Evolutionary conservation across 2,113 vertebrate genomes (phyloP), one percentile per base, ranked within the genome.

Genomic region (Heterochromis multidens): DNA sequence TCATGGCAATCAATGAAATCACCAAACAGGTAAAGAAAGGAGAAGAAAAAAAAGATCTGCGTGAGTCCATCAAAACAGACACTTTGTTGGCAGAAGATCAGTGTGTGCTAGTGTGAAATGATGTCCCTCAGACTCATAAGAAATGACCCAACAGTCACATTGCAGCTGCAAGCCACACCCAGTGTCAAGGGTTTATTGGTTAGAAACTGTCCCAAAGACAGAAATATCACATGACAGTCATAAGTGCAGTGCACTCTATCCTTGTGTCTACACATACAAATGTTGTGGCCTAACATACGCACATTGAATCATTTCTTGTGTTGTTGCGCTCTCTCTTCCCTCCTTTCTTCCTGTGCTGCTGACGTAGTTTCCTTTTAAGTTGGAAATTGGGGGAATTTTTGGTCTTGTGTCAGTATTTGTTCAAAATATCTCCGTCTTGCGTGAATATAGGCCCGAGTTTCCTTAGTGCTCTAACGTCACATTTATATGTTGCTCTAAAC

Each of bases 391-490:
- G 89, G 92, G 88, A 72, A n/a, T 94, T 94, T 94, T 84, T 49
- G 35, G 31, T 92, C 80, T 94, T 93, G 88, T 90, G 91, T 92
- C 90, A 94, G 58, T 87, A 77, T 83, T 83, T 54, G 88, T 83
- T 81, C 40, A 84, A 83, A 89, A 90, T 77, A 85, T 70, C 80
- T 87, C 77, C 3, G 23, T 91, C 81, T 90, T 91, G 89, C 87
- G 60, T 88, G 87, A 86, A 82, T 77, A 58, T 46, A 27, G 54
- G 37, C 40, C 23, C 29, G 52, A 60, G 80, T 82, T 89, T 81
- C 76, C 82, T 72, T 25, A 77, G 77, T 19, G 31, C 74, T 67
- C 76, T 81, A 77, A 84, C 81, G 79, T 92, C 85, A 91, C 67
- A 74, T 63, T 79, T 52, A 56, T 79, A 62, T 87, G 83, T 93